These are phyloP conservation scores for Varanus komodoensis DNA, from an alignment of 2,113 vertebrate genomes.

Conservation along the genomic window DNA sequence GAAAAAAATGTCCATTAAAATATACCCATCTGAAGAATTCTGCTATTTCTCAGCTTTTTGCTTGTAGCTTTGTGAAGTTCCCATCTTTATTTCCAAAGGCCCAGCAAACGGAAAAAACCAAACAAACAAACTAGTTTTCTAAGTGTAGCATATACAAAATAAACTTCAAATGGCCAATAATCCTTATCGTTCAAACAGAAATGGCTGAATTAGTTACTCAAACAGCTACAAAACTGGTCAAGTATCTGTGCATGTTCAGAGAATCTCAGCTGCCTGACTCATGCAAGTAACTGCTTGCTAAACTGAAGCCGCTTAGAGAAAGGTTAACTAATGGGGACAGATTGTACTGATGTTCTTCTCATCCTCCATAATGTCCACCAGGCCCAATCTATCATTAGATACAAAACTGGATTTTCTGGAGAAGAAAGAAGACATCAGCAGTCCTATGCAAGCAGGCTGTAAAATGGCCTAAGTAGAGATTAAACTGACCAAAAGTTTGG, in stretches of 20 bases:
- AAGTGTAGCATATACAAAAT: background rate
- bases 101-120: slow-evolving; percentile 24
- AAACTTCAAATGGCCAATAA: slow-evolving; percentile 9
- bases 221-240: slow-evolving; percentile 27
- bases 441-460: background rate
- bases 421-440: background rate
- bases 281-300: background rate
- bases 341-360: background rate
- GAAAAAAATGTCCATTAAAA: slow-evolving; percentile 25
- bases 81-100: background rate
- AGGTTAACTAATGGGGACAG: background rate
- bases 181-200: slow-evolving; percentile 18
- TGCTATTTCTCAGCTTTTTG: background rate
- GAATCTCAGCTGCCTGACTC: background rate
- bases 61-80: background rate
- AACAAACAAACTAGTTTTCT: background rate
- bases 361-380: background rate
- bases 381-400: background rate
- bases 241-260: background rate
- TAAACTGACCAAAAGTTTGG: background rate
- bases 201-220: background rate
- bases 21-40: background rate
- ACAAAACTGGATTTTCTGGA: background rate
- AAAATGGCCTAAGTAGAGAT: background rate
- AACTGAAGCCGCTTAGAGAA: background rate